Percentiles rank a stretch among this genome's conserved stretches.
Conservation (phyloP, 2,113 vertebrate species). For the Mirza zaza region DNA sequence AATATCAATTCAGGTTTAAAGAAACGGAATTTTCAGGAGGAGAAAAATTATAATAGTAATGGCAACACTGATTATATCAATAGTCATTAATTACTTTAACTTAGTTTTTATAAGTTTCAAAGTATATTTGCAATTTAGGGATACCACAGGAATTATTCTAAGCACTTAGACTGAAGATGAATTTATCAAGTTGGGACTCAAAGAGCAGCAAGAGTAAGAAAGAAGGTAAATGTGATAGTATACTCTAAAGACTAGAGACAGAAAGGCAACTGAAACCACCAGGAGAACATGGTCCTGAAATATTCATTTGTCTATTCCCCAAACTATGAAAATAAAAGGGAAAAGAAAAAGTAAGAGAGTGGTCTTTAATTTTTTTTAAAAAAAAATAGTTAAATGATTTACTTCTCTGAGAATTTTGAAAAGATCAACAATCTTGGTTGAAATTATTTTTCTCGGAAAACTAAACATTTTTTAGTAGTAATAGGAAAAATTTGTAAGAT, state of each 20-base stretch:
- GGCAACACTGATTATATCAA: neutral
- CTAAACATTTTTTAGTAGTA: neutral
- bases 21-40: neutral
- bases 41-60: neutral
- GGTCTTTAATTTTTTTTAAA: neutral
- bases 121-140: neutral
- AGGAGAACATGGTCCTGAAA: neutral
- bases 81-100: neutral
- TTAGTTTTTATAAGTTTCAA: neutral
- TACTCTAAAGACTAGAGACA: neutral
- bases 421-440: neutral
- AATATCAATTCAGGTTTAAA: neutral
- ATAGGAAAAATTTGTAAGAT: neutral
- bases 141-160: neutral
- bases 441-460: conserved; percentile 10
- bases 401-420: conserved; percentile 12
- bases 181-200: neutral
- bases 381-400: neutral
- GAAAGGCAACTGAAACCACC: neutral
- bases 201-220: neutral
- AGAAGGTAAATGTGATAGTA: neutral
- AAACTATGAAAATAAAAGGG: neutral
- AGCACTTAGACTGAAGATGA: neutral
- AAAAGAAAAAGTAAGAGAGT: neutral
- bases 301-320: neutral